phyloP scores from a whole-genome alignment of 2,888 invertebrate species.

The Cordilura impudica region DNA sequence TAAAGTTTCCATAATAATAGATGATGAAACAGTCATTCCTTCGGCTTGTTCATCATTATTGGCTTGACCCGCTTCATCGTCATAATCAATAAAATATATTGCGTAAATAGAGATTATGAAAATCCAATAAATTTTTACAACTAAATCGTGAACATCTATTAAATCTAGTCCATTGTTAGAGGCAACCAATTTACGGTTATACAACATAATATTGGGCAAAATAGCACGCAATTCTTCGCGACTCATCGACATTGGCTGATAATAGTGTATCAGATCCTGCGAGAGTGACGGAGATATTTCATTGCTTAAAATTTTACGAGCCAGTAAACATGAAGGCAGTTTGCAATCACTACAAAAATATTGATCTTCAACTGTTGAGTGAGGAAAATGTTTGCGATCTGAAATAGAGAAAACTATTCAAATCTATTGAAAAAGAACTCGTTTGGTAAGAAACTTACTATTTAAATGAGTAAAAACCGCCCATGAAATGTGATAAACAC shows the following conservation, averaged over 20 bases:
- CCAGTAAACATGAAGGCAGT: constrained; percentile 74
- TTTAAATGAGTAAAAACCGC: constrained; percentile 76
- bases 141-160: constrained; percentile 74
- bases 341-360: constrained; percentile 75
- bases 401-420: constrained; percentile 33
- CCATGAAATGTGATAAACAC: constrained; percentile 76
- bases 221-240: constrained; percentile 74
- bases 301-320: constrained; percentile 76
- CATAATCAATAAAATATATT: constrained; percentile 74
- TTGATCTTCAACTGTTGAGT: constrained; percentile 71
- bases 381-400: constrained; percentile 74
- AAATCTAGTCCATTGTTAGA: constrained; percentile 72
- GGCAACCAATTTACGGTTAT: constrained; percentile 74
- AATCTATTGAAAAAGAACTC: too few relatives aligned
- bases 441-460: constrained; percentile 67
- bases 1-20: constrained; percentile 71
- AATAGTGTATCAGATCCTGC: constrained; percentile 74
- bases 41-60: neutral
- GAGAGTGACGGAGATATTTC: constrained; percentile 75
- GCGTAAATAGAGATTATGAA: constrained; percentile 76
- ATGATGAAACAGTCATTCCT: constrained; percentile 22
- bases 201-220: constrained; percentile 75
- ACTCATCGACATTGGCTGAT: constrained; percentile 75
- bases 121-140: constrained; percentile 76
- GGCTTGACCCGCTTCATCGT: constrained; percentile 61